A percentile compares a stretch with the other conserved stretches of the same genome.
Conservation (phyloP, 2,888 invertebrate species). For the Sipha maydis region DNA sequence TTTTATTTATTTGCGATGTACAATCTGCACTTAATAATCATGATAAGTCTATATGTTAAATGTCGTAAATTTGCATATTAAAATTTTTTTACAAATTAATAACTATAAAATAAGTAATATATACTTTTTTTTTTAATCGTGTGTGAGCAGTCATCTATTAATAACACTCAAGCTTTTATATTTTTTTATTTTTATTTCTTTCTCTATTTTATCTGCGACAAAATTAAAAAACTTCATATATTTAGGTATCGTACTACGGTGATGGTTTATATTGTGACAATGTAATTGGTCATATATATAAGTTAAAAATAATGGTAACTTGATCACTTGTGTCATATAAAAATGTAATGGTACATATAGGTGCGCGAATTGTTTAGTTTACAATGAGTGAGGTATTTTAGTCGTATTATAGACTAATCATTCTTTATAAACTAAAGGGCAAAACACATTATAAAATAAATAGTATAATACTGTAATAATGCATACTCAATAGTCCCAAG, state of each 20-base stretch:
- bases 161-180: too few relatives aligned
- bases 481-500: constrained; percentile 10
- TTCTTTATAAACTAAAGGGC: constrained; percentile 23
- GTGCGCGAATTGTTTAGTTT: constrained; percentile 7
- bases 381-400: constrained; percentile 30
- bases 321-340: background rate
- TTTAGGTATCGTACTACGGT: background rate
- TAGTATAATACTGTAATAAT: background rate
- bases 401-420: constrained; percentile 15
- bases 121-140: too few relatives aligned
- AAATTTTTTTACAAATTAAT: too few relatives aligned
- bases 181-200: too few relatives aligned
- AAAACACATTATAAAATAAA: background rate
- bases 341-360: background rate
- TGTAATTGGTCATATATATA: background rate
- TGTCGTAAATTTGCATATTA: too few relatives aligned
- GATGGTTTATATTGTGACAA: background rate
- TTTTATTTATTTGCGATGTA: too few relatives aligned
- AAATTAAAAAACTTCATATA: too few relatives aligned
- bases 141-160: too few relatives aligned
- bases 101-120: too few relatives aligned
- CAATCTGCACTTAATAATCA: too few relatives aligned
- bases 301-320: background rate
- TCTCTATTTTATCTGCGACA: too few relatives aligned
- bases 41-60: too few relatives aligned